These are phyloP conservation scores for Leptothorax acervorum DNA, from an alignment of 2,888 invertebrate species.

Conservation along the genomic window DNA sequence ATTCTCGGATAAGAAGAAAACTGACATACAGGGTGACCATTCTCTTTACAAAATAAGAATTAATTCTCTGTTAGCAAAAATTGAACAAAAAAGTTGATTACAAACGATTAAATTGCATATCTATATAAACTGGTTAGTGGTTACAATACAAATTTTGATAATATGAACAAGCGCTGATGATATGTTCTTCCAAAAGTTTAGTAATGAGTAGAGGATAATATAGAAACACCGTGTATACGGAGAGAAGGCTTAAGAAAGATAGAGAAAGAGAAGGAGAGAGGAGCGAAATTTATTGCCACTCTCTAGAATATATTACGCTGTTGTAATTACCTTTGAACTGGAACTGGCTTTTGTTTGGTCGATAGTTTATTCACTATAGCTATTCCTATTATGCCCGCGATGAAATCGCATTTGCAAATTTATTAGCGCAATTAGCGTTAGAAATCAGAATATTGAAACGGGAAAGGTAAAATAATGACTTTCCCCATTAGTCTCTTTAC, in stretches of 20 bases:
- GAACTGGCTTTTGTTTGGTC: slow-evolving; percentile 65
- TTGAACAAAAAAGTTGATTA: neutral
- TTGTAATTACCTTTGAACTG: slow-evolving; percentile 74
- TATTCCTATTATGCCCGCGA: slow-evolving; percentile 13
- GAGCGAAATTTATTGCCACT: slow-evolving; percentile 79
- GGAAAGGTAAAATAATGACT: neutral
- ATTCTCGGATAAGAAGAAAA: slow-evolving; percentile 72
- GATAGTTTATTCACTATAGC: slow-evolving; percentile 25
- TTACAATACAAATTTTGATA: neutral
- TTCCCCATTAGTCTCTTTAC: neutral
- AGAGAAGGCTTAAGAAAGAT: slow-evolving; percentile 63
- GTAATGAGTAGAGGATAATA: neutral
- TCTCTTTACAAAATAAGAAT: neutral
- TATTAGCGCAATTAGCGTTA: neutral
- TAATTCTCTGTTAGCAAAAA: neutral
- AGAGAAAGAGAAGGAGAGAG: slow-evolving; percentile 63
- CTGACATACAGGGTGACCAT: slow-evolving; percentile 54
- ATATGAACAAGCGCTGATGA: neutral
- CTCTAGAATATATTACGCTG: slow-evolving; percentile 76
- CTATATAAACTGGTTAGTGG: neutral
- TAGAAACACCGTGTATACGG: slow-evolving; percentile 24
- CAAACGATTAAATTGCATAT: neutral
- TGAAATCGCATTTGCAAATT: slow-evolving; percentile 20
- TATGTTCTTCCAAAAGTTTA: neutral
- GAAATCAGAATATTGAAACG: neutral